Conservation (phyloP, 2,113 vertebrate species). For the Engystomops pustulosus region DNA sequence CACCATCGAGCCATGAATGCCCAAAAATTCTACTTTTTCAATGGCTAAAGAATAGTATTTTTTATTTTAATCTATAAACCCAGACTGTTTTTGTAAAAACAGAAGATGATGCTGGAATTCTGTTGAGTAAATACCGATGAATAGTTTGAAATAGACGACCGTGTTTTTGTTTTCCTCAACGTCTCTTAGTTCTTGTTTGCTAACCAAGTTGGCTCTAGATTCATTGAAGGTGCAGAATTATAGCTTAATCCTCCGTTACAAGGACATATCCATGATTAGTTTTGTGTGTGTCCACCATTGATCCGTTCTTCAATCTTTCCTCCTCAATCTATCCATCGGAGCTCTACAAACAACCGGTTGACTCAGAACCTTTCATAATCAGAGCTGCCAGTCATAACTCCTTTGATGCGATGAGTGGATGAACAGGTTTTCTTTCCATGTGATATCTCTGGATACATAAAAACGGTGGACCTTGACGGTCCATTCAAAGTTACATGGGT, state of each 20-base stretch:
- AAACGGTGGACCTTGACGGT: background rate
- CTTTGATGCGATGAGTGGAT: background rate
- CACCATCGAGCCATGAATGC: too few species aligned
- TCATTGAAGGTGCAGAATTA: background rate
- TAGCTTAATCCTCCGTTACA: background rate
- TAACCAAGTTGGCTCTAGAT: background rate
- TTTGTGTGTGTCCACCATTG: constrained; percentile 8
- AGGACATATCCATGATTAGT: background rate
- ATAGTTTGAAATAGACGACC: background rate
- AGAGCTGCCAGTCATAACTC: background rate
- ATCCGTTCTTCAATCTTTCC: background rate
- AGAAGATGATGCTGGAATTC: background rate
- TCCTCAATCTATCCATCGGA: background rate
- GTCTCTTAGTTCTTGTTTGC: background rate
- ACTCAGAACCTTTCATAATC: background rate
- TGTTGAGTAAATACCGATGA: background rate
- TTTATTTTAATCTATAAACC: too few species aligned
- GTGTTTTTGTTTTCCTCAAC: background rate
- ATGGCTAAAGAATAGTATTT: too few species aligned
- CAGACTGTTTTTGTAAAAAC: too few species aligned
- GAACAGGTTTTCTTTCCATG: background rate
- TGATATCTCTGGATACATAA: background rate
- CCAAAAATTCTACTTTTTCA: background rate
- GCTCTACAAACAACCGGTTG: constrained; percentile 5
- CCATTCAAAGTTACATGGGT: too few species aligned